These are phyloP conservation scores for Dysidea cf. avara DNA, from an alignment of 37 sponge, comb jelly and placozoan genomes.

Conservation along the genomic window DNA sequence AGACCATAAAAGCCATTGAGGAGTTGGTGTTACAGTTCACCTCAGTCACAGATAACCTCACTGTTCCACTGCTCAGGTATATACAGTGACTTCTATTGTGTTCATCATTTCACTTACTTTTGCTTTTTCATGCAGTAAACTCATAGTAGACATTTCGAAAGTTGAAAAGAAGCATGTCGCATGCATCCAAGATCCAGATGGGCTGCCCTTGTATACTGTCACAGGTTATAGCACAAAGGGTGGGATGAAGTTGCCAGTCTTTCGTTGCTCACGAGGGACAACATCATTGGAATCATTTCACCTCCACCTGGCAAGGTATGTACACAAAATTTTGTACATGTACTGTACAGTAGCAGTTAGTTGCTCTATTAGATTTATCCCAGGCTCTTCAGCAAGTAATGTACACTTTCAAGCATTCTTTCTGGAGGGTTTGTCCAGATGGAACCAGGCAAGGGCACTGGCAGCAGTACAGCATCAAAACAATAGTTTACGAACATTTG, in stretches of 20 bases:
- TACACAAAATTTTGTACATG: no score
- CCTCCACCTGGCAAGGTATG: constrained; percentile 17
- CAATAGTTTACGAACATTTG: no score
- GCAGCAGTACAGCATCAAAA: background rate
- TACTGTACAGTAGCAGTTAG: no score
- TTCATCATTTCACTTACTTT: no score
- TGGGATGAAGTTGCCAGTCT: constrained; percentile 16
- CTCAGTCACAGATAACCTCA: no score
- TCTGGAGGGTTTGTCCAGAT: constrained; percentile 35
- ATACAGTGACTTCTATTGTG: no score
- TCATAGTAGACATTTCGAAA: constrained; percentile 26
- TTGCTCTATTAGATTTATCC: constrained; percentile 3
- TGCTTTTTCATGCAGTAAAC: no score
- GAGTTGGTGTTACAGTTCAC: no score
- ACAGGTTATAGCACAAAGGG: constrained; percentile 14
- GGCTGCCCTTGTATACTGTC: constrained; percentile 7
- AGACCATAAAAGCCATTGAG: constrained; percentile 14
- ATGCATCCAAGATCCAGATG: constrained; percentile 34
- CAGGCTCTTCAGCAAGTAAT: constrained; percentile 36
- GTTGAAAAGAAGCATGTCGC: constrained; percentile 39
- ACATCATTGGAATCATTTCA: constrained; percentile 44
- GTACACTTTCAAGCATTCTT: constrained; percentile 40
- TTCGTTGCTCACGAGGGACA: constrained; percentile 33
- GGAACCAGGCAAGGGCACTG: constrained; percentile 26
- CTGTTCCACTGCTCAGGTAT: background rate